Percentiles rank a stretch among this genome's conserved stretches.
Conservation (phyloP, 2,888 invertebrate species). For the Acrobasis repandana region DNA sequence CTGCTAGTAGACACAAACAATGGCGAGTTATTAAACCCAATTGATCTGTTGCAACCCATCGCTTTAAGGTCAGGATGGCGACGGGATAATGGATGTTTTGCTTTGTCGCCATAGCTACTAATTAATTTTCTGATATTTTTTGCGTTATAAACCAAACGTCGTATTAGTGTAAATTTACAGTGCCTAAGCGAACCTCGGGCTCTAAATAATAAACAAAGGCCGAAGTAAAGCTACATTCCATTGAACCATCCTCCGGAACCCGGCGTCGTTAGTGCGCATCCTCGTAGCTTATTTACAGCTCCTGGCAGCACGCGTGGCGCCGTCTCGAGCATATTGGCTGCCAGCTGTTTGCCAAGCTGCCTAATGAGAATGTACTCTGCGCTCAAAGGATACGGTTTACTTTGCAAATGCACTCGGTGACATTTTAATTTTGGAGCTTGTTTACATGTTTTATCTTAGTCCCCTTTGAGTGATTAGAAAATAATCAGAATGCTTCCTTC, state of each 20-base stretch:
- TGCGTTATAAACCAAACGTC: too few species aligned
- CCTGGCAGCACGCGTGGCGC: background rate
- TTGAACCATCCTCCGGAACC: background rate
- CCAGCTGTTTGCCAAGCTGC: conserved; percentile 6
- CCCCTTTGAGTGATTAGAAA: conserved; percentile 31
- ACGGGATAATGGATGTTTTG: too few species aligned
- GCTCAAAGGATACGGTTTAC: conserved; percentile 28
- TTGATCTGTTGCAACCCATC: too few species aligned
- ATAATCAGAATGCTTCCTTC: conserved; percentile 26
- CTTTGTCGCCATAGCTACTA: too few species aligned
- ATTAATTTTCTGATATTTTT: too few species aligned
- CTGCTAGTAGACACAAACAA: too few species aligned
- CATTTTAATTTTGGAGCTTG: conserved; percentile 33
- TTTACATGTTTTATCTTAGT: conserved; percentile 30
- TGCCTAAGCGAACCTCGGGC: background rate
- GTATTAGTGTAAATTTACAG: too few species aligned
- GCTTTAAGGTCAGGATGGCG: too few species aligned
- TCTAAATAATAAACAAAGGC: background rate
- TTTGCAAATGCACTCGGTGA: conserved; percentile 22
- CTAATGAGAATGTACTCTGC: conserved; percentile 26
- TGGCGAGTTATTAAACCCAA: too few species aligned
- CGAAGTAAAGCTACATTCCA: background rate
- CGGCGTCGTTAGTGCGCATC: conserved; percentile 8
- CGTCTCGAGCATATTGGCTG: background rate
- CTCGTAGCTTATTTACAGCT: conserved; percentile 10